phyloP scores from a whole-genome alignment of 2,888 invertebrate genomes.

The Andrena dorsata region DNA sequence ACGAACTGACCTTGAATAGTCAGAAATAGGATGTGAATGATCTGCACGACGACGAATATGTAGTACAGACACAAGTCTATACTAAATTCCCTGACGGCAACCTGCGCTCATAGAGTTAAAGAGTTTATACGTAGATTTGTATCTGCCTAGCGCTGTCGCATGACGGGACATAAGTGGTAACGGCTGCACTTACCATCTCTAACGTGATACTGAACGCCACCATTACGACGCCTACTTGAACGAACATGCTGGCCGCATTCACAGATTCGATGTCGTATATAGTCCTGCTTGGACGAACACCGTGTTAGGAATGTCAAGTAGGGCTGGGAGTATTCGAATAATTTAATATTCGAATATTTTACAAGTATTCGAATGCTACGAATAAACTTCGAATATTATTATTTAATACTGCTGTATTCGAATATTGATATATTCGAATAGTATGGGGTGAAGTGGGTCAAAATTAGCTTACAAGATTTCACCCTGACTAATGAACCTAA shows the following conservation, averaged over 20 bases:
- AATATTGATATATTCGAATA: no score
- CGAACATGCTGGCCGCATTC: not conserved
- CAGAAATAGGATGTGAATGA: conserved; percentile 10
- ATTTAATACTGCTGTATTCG: no score
- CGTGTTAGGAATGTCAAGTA: not conserved
- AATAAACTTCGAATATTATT: no score
- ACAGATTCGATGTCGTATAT: not conserved
- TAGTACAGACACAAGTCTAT: not conserved
- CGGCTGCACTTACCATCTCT: not conserved
- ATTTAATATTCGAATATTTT: no score
- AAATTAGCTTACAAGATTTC: no score
- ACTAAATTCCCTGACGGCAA: not conserved
- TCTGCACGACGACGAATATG: not conserved
- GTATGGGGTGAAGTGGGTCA: no score
- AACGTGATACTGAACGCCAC: not conserved
- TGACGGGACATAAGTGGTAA: not conserved
- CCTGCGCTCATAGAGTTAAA: not conserved
- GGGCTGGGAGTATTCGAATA: no score
- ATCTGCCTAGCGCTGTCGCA: not conserved
- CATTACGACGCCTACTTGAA: not conserved
- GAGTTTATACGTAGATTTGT: not conserved
- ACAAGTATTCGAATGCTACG: no score
- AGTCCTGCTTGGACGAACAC: not conserved
- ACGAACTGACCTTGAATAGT: conserved; percentile 21
- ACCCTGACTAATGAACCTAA: no score